Conservation (phyloP, 2,113 vertebrate genomes). For the Crotalus viridis region DNA sequence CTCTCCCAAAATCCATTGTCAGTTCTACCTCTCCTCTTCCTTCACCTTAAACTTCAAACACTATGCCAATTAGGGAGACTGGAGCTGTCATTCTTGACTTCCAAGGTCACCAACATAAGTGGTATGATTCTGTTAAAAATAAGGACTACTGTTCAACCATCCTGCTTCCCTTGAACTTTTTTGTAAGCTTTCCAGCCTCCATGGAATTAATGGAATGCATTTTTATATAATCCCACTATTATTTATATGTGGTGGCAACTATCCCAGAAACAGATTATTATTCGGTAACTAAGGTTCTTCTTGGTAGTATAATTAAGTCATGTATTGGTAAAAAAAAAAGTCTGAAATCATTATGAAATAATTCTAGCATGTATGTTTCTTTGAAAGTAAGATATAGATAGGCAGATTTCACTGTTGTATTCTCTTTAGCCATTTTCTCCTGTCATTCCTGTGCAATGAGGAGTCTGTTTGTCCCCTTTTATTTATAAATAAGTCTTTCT, state of each 20-base stretch:
- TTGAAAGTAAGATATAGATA: background rate
- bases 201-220: background rate
- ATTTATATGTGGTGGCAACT: background rate
- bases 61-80: background rate
- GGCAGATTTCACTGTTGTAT: background rate
- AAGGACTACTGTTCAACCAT: background rate
- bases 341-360: background rate
- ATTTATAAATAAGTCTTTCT: background rate
- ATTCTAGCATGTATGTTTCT: background rate
- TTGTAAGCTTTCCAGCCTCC: background rate
- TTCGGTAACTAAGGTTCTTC: background rate
- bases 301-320: background rate
- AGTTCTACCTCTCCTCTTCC: background rate
- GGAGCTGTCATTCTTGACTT: background rate
- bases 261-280: background rate
- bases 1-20: too few species aligned
- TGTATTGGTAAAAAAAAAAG: background rate
- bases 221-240: background rate
- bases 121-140: background rate
- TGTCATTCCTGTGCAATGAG: background rate
- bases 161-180: background rate
- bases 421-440: background rate
- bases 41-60: background rate
- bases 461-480: background rate
- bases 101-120: background rate